Base-by-base conservation (phyloP, 2,797 vertebrate genomes). In the Rhabdomys pumilio region DNA sequence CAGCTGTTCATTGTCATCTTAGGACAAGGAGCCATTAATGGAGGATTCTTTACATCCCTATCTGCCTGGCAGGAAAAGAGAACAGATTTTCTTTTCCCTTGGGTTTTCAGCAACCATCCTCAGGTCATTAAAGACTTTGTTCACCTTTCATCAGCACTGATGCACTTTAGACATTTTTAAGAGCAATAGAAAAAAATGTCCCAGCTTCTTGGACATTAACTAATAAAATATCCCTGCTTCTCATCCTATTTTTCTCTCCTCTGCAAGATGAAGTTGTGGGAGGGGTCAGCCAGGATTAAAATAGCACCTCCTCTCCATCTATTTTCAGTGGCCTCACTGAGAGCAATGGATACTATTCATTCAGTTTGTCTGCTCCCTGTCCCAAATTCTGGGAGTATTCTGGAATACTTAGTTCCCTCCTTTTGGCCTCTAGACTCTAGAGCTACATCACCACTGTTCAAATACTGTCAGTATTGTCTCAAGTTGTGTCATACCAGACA, bases 91-190 rank as follows among this genome's bases (percentile, higher is more conserved):
- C 80, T 92, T 93, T 29, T 80, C 61, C 44, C 34, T 89, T 38
- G 57, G 10, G 77, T 91, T 96, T 94, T 50, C 24, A 77, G 26
- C 91, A 96, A 75, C 44, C 22, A 12, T 34, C 17, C 13, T 93
- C 63, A 92, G 80, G n/a, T 72, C 53, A 31, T 57, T 83, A 17
- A 41, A 11, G 19, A 80, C n/a, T 81, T 83, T 29, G 17, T 59
- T 89, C 76, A 79, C 29, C 34, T 89, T 26, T 89, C 26, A 80
- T n/a, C 50, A n/a, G 15, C 6, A 24, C 55, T 91, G 41, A 93
- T 14, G 17, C 1, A 72, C 65, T 67, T 59, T 15, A n/a, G 82
- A 73, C 4, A 91, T 72, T 67, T 93, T 94, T 44, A 75, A 89
- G n/a, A 26, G 41, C 41, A 87, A 24, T 17, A 93, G 38, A n/a